Percentiles rank a stretch among this genome's conserved stretches.
Evolutionary conservation across 1,140 invertebrate species (phyloP).

Genomic region (Helicoverpa zea): DNA sequence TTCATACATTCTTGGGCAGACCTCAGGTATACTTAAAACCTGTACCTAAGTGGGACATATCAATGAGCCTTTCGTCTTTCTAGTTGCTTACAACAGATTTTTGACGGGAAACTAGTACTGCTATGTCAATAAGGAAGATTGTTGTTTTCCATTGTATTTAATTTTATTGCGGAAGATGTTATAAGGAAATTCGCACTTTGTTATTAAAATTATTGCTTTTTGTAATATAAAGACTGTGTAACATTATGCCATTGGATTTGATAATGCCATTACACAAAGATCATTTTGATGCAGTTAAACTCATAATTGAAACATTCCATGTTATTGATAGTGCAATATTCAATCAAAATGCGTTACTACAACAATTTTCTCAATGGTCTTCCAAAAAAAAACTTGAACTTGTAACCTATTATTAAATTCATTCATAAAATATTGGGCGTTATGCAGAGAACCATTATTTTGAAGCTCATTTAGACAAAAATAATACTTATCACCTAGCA

Average conservation of each 20-base stretch:
- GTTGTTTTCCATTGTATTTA: background rate
- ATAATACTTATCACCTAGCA: background rate
- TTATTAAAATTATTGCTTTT: background rate
- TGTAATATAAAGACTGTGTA: background rate
- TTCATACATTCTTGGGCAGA: constrained; percentile 8
- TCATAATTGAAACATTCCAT: no score
- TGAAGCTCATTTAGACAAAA: background rate
- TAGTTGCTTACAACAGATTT: background rate
- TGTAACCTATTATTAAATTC: constrained; percentile 30
- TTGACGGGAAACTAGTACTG: background rate
- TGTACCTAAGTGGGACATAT: constrained; percentile 8
- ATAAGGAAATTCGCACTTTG: constrained; percentile 5
- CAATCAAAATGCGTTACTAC: background rate
- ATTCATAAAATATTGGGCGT: constrained; percentile 41
- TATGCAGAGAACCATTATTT: background rate
- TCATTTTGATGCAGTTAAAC: background rate
- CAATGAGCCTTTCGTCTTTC: background rate
- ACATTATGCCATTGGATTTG: no score
- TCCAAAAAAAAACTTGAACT: background rate
- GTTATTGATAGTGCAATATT: no score
- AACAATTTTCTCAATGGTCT: background rate
- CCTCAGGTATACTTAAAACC: constrained; percentile 21
- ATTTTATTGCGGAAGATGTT: background rate
- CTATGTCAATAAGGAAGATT: background rate
- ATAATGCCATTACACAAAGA: background rate